Conservation (phyloP, 2,888 invertebrate species). For the Pogonocherus hispidulus region DNA sequence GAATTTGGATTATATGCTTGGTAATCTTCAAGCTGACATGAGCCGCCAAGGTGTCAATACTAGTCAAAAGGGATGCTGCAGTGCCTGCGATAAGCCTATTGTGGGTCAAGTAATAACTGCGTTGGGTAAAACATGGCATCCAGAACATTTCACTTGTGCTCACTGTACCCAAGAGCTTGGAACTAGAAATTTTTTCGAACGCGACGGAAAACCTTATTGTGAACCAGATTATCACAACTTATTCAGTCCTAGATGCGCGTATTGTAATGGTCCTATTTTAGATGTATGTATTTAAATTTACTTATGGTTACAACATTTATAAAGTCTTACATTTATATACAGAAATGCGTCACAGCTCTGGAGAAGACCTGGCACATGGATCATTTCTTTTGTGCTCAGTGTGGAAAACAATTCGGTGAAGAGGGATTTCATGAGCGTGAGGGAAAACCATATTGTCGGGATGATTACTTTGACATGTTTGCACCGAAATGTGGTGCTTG, state of each 20-base stretch:
- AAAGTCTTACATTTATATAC: constrained; percentile 63
- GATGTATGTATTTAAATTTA: constrained; percentile 78
- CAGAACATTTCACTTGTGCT: constrained; percentile 98
- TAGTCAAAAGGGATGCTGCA: constrained; percentile 99
- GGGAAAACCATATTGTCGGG: constrained; percentile 95
- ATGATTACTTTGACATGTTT: constrained; percentile 97
- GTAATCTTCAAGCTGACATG: constrained; percentile 96
- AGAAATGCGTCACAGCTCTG: constrained; percentile 99
- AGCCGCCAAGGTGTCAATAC: constrained; percentile 98
- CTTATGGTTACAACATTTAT: not conserved
- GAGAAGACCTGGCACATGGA: constrained; percentile 99
- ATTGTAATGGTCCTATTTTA: constrained; percentile 98
- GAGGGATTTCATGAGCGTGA: constrained; percentile 98
- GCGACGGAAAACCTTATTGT: constrained; percentile 97
- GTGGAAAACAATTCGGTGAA: constrained; percentile 96
- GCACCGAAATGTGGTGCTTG: constrained; percentile 98
- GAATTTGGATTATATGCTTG: constrained; percentile 85
- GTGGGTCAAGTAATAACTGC: constrained; percentile 99
- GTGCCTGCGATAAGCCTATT: constrained; percentile 98
- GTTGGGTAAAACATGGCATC: constrained; percentile 98
- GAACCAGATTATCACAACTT: constrained; percentile 98
- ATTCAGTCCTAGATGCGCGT: constrained; percentile 98
- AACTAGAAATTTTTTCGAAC: constrained; percentile 98
- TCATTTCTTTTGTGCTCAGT: constrained; percentile 98
- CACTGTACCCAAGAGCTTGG: constrained; percentile 98